A percentile compares a stretch with the other conserved stretches of the same genome.
These are phyloP conservation scores for Porphyrio hochstetteri DNA, from an alignment of 2,113 vertebrate genomes.

Conservation along the genomic window DNA sequence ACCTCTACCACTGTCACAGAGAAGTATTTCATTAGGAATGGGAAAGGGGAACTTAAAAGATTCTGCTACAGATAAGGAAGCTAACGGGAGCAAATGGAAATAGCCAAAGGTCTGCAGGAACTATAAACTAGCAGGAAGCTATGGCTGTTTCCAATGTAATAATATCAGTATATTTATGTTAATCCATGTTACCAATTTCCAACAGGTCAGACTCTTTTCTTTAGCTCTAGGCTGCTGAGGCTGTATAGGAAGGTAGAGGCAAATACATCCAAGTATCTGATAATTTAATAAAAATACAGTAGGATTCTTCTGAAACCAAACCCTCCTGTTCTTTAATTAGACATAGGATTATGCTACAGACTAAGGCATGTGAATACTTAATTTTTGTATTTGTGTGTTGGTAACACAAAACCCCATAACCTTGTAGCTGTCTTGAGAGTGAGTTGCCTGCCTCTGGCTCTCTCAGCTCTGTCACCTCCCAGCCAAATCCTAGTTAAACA, in stretches of 20 bases:
- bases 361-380: not conserved
- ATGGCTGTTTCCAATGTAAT: not conserved
- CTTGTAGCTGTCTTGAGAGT: fast-evolving
- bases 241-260: not conserved
- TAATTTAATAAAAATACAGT: not conserved
- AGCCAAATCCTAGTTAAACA: not conserved
- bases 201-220: not conserved
- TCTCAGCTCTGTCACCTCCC: not conserved
- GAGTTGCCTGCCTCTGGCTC: not conserved
- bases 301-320: not conserved
- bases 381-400: not conserved
- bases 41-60: not conserved
- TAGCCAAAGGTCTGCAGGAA: not conserved
- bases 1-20: not conserved
- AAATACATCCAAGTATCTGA: not conserved
- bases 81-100: not conserved
- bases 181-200: not conserved
- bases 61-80: not conserved
- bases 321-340: not conserved
- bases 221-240: not conserved
- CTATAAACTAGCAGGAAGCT: not conserved
- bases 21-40: not conserved
- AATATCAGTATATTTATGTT: not conserved
- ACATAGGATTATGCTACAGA: not conserved
- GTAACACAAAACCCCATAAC: not conserved